Percentiles rank a stretch among this genome's conserved stretches.
Conservation (phyloP, 2,113 vertebrate genomes). For the Malaclemys terrapin region DNA sequence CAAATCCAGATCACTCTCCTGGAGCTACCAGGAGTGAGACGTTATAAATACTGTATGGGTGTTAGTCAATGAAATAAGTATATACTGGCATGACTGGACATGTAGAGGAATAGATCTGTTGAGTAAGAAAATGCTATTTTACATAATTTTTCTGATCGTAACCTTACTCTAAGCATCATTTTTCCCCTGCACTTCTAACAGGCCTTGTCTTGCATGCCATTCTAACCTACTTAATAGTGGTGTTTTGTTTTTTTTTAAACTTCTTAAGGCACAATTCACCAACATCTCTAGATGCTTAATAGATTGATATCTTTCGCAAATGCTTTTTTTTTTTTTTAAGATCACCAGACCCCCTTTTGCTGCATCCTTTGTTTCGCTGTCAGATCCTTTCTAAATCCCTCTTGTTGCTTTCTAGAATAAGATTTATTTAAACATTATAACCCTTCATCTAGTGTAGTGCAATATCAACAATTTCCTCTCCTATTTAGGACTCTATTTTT, state of each 20-base stretch:
- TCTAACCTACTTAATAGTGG: not conserved
- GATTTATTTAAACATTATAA: not conserved
- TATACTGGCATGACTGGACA: not conserved
- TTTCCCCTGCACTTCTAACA: accelerated
- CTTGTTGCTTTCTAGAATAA: accelerated
- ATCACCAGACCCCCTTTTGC: accelerated
- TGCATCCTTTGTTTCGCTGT: not conserved
- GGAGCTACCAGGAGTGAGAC: not conserved
- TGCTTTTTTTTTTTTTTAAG: not conserved
- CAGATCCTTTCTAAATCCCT: not conserved
- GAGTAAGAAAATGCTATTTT: not conserved
- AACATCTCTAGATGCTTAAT: not conserved
- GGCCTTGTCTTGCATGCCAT: not conserved
- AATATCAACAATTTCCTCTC: not conserved
- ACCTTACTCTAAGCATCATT: not conserved
- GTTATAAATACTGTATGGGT: not conserved
- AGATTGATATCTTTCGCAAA: not conserved
- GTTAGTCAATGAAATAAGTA: not conserved
- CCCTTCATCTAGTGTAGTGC: not conserved
- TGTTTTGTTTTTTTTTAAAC: no score
- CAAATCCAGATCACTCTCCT: not conserved
- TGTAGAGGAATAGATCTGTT: not conserved
- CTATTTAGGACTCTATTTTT: not conserved
- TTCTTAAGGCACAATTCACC: not conserved
- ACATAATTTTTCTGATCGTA: not conserved